Base-by-base conservation (phyloP, 2,113 vertebrate genomes). In the Phycodurus eques region DNA sequence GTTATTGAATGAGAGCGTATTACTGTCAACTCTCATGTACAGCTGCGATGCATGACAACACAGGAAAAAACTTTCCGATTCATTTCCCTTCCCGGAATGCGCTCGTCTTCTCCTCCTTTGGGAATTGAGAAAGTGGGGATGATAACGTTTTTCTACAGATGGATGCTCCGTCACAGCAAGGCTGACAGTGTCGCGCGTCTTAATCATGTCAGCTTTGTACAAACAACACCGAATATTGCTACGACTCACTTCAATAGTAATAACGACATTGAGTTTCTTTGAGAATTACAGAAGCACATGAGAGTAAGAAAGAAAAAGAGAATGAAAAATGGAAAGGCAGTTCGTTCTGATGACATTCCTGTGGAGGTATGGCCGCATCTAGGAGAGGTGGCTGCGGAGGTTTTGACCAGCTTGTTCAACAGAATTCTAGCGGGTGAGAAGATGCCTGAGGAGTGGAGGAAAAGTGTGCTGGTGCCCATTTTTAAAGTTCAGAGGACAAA, bases 21-120 rank as follows among this genome's bases (percentile, higher is more conserved):
- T 83, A 79, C 71, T 82, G 83, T 83, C 68, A 80, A 72, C 81
- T 83, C 77, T 86, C 70, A 88, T 85, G 80, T 78, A 78, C 68
- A 44, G 53, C 43, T 0, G 51, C 57, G 70, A 72, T 2, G 33
- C 68, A 77, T 76, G 56, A 67, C 74, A 67, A 67, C 74, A 71
- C 35, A 70, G 74, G 35, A 39, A 39, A 72, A 81, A 87, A 65
- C 49, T 71, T 71, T 64, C 72, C 20, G 63, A 83, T 85, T 85
- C 77, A 85, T 78, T 78, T 83, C 49, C 71, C 72, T 77, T 77
- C 71, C 63, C 80, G 79, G 76, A 76, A 75, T 73, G 27, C 73
- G 73, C 73, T 77, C 53, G 20, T 76, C 71, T 60, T 43, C n/a
- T 62, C 72, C 63, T 67, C 8, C 54, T 27, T 59, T 8, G 78